phyloP scores from a whole-genome alignment of 2,888 invertebrate genomes.

The Lagria hirta region DNA sequence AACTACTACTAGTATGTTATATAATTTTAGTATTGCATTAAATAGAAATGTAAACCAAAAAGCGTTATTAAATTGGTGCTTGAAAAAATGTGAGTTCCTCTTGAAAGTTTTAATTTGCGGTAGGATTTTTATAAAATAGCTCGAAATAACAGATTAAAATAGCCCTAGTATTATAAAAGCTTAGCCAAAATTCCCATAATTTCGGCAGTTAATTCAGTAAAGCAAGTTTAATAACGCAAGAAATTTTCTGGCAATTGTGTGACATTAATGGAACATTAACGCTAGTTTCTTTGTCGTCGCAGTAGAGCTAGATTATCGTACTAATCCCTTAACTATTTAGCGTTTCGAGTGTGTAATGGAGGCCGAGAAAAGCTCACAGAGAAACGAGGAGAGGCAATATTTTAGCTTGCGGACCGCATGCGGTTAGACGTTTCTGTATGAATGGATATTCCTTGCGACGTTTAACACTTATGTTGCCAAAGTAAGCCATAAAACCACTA shows the following conservation, averaged over 20 bases:
- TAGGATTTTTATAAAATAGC: no score
- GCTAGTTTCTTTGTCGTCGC: slow-evolving; percentile 37
- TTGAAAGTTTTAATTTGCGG: no score
- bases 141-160: no score
- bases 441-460: slow-evolving; percentile 52
- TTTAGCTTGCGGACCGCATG: slow-evolving; percentile 44
- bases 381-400: slow-evolving; percentile 41
- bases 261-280: slow-evolving; percentile 31
- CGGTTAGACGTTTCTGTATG: slow-evolving; percentile 49
- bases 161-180: no score
- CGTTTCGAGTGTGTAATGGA: slow-evolving; percentile 32
- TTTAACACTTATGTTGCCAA: slow-evolving; percentile 49
- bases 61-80: no score
- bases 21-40: no score
- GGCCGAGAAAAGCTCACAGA: slow-evolving; percentile 31
- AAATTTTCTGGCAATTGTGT: slow-evolving; percentile 31
- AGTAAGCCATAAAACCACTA: slow-evolving; percentile 49
- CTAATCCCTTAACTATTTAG: slow-evolving; percentile 42
- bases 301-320: slow-evolving; percentile 37
- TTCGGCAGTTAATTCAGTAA: slow-evolving; percentile 13
- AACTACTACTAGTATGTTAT: no score
- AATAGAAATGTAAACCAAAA: no score
- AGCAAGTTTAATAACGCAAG: slow-evolving; percentile 18
- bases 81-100: no score
- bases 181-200: slow-evolving; percentile 4